Evolutionary conservation across 2,113 vertebrate species (phyloP).

Genomic region (Oryctolagus cuniculus): DNA sequence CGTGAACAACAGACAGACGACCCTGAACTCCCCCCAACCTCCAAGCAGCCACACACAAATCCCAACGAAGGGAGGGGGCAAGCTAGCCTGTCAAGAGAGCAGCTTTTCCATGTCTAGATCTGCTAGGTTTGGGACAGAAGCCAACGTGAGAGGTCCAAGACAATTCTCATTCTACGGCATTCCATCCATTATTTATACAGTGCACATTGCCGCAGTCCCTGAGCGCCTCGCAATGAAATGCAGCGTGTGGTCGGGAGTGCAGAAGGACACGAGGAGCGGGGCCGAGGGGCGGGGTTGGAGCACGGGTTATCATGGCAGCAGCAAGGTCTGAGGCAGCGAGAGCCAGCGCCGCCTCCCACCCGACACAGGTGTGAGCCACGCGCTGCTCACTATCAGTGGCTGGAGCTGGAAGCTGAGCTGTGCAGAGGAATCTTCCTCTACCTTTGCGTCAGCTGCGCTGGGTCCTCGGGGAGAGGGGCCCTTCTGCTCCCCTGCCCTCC

Average conservation of each 20-base stretch:
- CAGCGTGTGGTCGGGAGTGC: constrained; percentile 61
- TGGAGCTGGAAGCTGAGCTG: constrained; percentile 34
- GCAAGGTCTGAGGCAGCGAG: not conserved
- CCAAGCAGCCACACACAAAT: constrained; percentile 18
- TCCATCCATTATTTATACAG: constrained; percentile 77
- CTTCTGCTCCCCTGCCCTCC: not conserved
- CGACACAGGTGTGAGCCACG: constrained; percentile 61
- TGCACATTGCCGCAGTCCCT: constrained; percentile 55
- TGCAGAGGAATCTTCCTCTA: constrained; percentile 38
- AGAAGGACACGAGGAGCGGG: constrained; percentile 68
- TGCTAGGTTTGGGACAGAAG: constrained; percentile 65
- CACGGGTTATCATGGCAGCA: too few relatives aligned
- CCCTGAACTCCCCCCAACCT: constrained; percentile 20
- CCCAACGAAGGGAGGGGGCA: not conserved
- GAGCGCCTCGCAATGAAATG: constrained; percentile 73
- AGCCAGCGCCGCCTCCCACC: not conserved
- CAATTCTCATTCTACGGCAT: constrained; percentile 56
- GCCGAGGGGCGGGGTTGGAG: not conserved
- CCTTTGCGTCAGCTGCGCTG: not conserved
- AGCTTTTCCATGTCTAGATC: constrained; percentile 68
- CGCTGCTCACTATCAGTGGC: not conserved
- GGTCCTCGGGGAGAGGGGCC: not conserved
- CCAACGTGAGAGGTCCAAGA: constrained; percentile 64
- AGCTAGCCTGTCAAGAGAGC: constrained; percentile 25
- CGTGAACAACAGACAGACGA: not conserved